These are phyloP conservation scores for Vanessa cardui DNA, from an alignment of 2,888 invertebrate species.

Conservation along the genomic window DNA sequence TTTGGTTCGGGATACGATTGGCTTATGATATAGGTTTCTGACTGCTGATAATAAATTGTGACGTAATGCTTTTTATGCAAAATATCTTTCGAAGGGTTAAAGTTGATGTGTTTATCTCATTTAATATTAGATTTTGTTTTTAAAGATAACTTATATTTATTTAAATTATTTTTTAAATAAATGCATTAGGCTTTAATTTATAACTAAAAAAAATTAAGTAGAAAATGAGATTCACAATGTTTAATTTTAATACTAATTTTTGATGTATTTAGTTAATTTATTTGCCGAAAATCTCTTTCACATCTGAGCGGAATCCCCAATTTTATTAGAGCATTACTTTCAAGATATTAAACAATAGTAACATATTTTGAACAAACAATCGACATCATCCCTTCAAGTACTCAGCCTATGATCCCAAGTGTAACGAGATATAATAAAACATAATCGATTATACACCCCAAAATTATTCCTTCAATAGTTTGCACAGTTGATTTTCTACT, in stretches of 20 bases:
- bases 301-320: no score
- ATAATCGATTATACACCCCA: conserved; percentile 73
- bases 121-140: neutral
- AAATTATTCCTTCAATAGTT: conserved; percentile 58
- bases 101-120: conserved; percentile 4
- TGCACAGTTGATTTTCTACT: conserved; percentile 11
- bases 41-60: conserved; percentile 53
- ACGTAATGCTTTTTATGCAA: conserved; percentile 54
- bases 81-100: conserved; percentile 42
- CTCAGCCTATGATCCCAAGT: conserved; percentile 50
- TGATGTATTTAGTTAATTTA: no score
- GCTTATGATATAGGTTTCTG: conserved; percentile 50
- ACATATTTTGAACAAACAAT: conserved; percentile 49
- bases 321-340: neutral
- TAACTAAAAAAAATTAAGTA: no score
- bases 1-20: conserved; percentile 52
- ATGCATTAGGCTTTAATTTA: no score
- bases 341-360: conserved; percentile 38
- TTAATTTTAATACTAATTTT: no score
- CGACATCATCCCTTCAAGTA: conserved; percentile 49
- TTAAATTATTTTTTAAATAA: no score
- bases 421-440: conserved; percentile 68
- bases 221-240: no score
- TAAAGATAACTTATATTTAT: neutral
- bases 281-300: no score